Evolutionary conservation across 2,113 vertebrate species (phyloP), one percentile per base, ranked within the genome.

Genomic region (Pongo pygmaeus): DNA sequence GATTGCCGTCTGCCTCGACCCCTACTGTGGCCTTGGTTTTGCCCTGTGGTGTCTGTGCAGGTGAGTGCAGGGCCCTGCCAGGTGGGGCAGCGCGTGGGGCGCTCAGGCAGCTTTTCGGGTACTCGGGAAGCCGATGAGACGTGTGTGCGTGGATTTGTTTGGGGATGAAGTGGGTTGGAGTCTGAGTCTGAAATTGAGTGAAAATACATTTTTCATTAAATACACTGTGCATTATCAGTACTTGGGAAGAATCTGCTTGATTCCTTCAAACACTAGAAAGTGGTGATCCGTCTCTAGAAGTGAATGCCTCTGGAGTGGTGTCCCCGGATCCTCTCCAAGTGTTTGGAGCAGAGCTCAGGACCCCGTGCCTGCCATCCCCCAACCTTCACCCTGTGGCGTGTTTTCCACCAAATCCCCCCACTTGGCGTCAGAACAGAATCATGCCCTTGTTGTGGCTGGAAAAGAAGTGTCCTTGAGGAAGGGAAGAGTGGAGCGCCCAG

Each of bases 11-110:
- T 99, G 99, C 96, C 99, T 99, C 38, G 99, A 99, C 98, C 99
- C 99, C 1, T 99, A 99, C 93, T 99, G 99, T 14, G 99, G 99
- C 97, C 98, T 99, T n/a, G 99, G 99, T 83, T 99, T 99, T 30
- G 99, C 99, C 35, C 99, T 99, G 5, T 99, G 99, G 99, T 99
- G 99, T 97, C 98, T 99, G 94, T 99, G 99, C 99, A 99, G 99
- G 99, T 99, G 98, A 91, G 97, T 23, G 75, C 13, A 5, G 43
- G 40, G 46, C 10, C 3, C 23, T 43, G 14, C 12, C 7, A 11
- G 64, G 27, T 22, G 18, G 52, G 57, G 40, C 18, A 8, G 2
- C 8, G 22, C 0, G 0, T 48, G 10, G 46, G 38, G 2, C 13
- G 95, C 57, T 69, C 50, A 9, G 22, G 9, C 77, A 22, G 9